A percentile compares a stretch with the other conserved stretches of the same genome.
phyloP scores from a whole-genome alignment of 2,797 vertebrate genomes.

The Pelochelys cantorii region DNA sequence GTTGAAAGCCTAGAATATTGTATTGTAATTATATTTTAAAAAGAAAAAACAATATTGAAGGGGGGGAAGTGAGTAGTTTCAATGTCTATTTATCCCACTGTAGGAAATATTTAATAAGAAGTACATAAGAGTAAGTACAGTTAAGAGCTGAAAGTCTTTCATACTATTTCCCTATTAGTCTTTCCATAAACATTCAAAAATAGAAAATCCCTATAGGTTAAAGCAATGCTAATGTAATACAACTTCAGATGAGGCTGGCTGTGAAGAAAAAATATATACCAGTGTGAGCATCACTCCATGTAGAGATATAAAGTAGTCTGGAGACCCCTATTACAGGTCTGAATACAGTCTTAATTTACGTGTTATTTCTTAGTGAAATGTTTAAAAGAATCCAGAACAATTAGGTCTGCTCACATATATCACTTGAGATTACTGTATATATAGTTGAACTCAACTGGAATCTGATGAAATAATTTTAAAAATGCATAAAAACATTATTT shows the following conservation, averaged over 20 bases:
- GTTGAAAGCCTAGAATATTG: neutral
- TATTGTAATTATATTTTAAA: rapidly evolving
- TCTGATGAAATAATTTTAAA: neutral
- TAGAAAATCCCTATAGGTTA: neutral
- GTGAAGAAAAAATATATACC: neutral
- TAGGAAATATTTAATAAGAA: neutral
- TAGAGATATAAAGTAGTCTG: neutral
- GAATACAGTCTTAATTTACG: neutral
- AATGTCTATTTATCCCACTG: neutral
- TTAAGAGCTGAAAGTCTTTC: neutral
- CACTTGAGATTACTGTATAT: neutral
- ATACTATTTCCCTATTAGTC: too few relatives aligned
- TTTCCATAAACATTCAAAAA: neutral
- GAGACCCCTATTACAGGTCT: neutral
- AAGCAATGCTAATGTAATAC: neutral
- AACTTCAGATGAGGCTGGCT: neutral
- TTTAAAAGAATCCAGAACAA: neutral
- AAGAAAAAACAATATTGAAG: rapidly evolving
- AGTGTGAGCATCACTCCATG: neutral
- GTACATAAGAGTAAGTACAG: neutral
- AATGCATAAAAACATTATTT: neutral
- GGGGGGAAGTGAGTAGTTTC: neutral
- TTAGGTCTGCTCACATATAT: neutral
- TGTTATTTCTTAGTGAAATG: neutral
- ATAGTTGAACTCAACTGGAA: neutral